Evolutionary conservation across 2,888 invertebrate species (phyloP), one percentile per base, ranked within the genome.

Genomic region (Drosophila leonis): DNA sequence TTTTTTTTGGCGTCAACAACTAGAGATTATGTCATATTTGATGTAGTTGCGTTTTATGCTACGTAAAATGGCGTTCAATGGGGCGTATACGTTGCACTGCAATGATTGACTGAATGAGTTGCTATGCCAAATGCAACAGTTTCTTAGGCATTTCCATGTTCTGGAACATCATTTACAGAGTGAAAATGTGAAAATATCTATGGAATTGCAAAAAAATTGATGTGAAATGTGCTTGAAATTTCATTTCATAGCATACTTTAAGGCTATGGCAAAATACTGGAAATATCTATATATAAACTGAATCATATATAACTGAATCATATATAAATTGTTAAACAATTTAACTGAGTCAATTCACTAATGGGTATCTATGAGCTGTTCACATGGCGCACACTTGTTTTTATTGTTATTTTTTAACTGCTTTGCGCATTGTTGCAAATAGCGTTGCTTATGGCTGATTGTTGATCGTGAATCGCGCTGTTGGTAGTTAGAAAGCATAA

Each of bases 401-500:
- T 33, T 41, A 48, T 64, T 35, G 20, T 65, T 59, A 29, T 46
- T 60, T 57, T 61, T 59, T 68, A 54, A 48, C 44, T 57, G n/a
- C 20, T 54, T 29, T 49, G 63, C 57, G 57, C 48, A 62, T 70
- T 70, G 65, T 75, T 70, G 39, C 57, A 54, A n/a, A 13, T 57
- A 54, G 65, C 52, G 63, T 61, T 65, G 65, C 52, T 67, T 60
- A 63, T 76, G 49, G 56, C 46, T 61, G 69, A 65, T 67, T 46
- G 71, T 41, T 61, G 56, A 70, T 56, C 63, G 65, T 51, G 56
- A 52, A 74, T 73, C 69, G 82, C 83, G 81, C 63, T 83, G 71
- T 57, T 81, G 42, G 72, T 82, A 73, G 80, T 83, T 83, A 84
- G 87, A 83, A 83, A 83, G 84, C 84, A 87, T 86, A 75, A 74